Conservation (phyloP, 2,888 invertebrate genomes). For the Fragum fragum region DNA sequence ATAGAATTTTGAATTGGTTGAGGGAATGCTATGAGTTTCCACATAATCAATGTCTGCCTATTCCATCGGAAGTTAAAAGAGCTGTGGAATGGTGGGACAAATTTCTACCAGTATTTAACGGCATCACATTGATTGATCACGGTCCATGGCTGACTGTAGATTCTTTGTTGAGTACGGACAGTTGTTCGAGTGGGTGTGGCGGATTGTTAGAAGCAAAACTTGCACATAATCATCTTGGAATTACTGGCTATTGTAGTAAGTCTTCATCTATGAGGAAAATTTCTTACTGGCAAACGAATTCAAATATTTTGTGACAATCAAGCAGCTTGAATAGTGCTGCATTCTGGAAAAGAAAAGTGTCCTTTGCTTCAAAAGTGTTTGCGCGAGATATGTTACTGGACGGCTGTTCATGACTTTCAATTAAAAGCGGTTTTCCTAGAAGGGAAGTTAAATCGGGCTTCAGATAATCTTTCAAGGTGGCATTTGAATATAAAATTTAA, state of each 20-base stretch:
- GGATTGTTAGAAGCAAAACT: neutral
- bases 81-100: neutral
- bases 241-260: neutral
- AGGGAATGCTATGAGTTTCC: no score
- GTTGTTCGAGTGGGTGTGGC: neutral
- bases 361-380: neutral
- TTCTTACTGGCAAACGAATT: neutral
- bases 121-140: neutral
- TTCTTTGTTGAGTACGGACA: neutral
- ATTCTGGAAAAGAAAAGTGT: neutral
- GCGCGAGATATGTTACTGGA: neutral
- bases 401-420: neutral
- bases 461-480: neutral
- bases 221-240: neutral
- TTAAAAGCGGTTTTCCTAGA: neutral
- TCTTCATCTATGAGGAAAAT: neutral
- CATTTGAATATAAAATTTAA: neutral
- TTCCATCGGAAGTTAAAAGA: neutral
- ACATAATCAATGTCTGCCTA: no score
- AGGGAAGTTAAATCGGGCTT: neutral
- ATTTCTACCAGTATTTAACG: slow-evolving; percentile 8
- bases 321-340: neutral
- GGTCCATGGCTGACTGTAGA: neutral
- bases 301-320: neutral
- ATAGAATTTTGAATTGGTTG: no score